These are phyloP conservation scores for Pungitius pungitius DNA, from an alignment of 2,113 vertebrate species.

Conservation along the genomic window DNA sequence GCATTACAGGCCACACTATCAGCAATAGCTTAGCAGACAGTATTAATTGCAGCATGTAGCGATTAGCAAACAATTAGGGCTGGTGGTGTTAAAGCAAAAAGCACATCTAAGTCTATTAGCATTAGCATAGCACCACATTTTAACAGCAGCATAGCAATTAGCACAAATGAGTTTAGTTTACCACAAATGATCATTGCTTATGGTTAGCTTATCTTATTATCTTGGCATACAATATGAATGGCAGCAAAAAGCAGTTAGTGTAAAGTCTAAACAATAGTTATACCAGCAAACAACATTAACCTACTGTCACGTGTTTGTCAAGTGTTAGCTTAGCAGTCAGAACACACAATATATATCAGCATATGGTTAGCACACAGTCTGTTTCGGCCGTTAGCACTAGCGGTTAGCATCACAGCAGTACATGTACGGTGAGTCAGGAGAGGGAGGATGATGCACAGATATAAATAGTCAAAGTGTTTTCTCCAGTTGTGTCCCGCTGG, in stretches of 20 bases:
- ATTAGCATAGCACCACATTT: slow-evolving; percentile 55
- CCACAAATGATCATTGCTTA: slow-evolving; percentile 34
- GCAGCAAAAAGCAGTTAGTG: slow-evolving; percentile 60
- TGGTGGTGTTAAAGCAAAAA: slow-evolving; percentile 57
- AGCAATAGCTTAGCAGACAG: slow-evolving; percentile 64
- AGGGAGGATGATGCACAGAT: slow-evolving; percentile 68
- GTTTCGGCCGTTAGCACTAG: slow-evolving; percentile 59
- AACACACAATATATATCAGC: slow-evolving; percentile 35
- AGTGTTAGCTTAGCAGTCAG: slow-evolving; percentile 62
- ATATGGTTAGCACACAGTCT: slow-evolving; percentile 63
- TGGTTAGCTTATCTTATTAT: slow-evolving; percentile 32
- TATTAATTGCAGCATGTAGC: slow-evolving; percentile 49
- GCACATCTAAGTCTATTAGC: slow-evolving; percentile 55
- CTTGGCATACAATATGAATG: slow-evolving; percentile 51
- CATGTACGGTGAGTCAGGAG: slow-evolving; percentile 69
- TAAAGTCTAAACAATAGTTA: slow-evolving; percentile 14
- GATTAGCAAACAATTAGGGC: slow-evolving; percentile 41
- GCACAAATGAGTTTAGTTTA: slow-evolving; percentile 46
- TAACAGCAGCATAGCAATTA: slow-evolving; percentile 56
- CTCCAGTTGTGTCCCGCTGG: background rate
- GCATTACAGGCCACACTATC: slow-evolving; percentile 62
- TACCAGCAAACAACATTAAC: slow-evolving; percentile 43
- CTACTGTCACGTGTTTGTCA: slow-evolving; percentile 47
- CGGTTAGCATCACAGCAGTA: slow-evolving; percentile 68
- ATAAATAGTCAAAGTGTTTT: slow-evolving; percentile 32